phyloP scores from a whole-genome alignment of 2,113 vertebrate genomes.

The Zapus hudsonius region DNA sequence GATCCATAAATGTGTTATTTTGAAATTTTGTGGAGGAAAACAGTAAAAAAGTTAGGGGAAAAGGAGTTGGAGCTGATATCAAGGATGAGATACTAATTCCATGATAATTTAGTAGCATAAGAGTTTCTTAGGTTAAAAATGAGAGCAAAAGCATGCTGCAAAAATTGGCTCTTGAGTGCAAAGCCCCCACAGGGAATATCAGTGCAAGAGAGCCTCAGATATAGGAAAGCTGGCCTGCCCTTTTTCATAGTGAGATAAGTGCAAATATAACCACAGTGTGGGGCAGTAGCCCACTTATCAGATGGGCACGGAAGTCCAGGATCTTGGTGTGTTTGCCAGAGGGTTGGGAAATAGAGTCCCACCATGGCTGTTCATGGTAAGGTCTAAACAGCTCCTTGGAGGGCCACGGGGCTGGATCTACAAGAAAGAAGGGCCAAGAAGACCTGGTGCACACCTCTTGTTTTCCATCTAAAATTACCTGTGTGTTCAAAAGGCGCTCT shows the following conservation, averaged over 20 bases:
- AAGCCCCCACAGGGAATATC: neutral
- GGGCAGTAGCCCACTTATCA: neutral
- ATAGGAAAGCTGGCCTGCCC: no score
- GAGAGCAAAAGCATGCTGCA: neutral
- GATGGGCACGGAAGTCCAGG: neutral
- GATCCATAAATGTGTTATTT: neutral
- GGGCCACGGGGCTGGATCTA: no score
- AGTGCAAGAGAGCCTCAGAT: neutral
- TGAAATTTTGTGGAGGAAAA: neutral
- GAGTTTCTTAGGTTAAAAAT: neutral
- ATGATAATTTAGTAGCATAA: neutral
- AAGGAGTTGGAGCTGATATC: neutral
- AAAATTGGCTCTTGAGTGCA: neutral
- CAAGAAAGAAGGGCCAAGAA: neutral
- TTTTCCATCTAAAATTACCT: neutral
- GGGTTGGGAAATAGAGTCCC: no score
- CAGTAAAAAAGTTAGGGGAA: neutral
- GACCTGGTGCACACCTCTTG: neutral
- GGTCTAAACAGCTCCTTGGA: neutral
- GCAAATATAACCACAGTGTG: neutral
- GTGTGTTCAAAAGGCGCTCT: accelerated
- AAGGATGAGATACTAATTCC: neutral
- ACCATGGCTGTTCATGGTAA: neutral
- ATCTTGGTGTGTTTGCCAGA: neutral
- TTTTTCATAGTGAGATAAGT: neutral